Percentiles rank a stretch among this genome's conserved stretches.
Evolutionary conservation across 2,888 invertebrate genomes (phyloP).

Genomic region (Drosophila emarginata): DNA sequence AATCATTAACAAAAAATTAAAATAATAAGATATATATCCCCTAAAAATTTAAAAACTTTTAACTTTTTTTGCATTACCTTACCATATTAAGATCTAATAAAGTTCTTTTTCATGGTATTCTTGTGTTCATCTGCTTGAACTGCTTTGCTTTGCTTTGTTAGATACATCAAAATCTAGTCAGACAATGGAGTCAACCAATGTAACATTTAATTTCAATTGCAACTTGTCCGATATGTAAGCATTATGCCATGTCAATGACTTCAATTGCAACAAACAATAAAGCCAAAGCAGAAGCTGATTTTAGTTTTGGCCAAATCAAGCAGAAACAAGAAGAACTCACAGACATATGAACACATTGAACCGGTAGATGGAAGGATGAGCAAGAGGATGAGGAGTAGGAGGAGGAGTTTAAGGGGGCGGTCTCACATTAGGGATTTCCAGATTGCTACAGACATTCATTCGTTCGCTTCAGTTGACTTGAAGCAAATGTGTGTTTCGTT

Average conservation of each 20-base stretch:
- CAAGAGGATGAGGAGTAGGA: not conserved
- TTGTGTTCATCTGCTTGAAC: not conserved
- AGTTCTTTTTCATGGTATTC: not conserved
- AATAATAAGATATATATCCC: too few species aligned
- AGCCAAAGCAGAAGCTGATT: slow-evolving; percentile 7
- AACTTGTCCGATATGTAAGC: slow-evolving; percentile 5
- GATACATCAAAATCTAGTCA: not conserved
- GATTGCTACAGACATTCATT: slow-evolving; percentile 6
- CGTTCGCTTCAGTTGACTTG: slow-evolving; percentile 46
- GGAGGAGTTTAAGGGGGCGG: not conserved
- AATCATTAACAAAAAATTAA: too few species aligned
- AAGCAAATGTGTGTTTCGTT: slow-evolving; percentile 12
- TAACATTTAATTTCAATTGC: slow-evolving; percentile 6
- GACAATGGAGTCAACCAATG: slow-evolving; percentile 1
- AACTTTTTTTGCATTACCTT: too few species aligned
- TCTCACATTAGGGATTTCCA: slow-evolving; percentile 5
- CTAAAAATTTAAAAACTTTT: too few species aligned
- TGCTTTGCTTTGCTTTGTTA: not conserved
- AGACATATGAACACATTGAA: slow-evolving; percentile 22
- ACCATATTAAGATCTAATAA: not conserved
- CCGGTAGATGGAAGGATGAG: not conserved
- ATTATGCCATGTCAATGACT: slow-evolving; percentile 12
- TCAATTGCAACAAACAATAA: slow-evolving; percentile 13
- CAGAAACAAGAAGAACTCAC: slow-evolving; percentile 51
- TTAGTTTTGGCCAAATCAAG: slow-evolving; percentile 49